Conservation (phyloP, 2,113 vertebrate genomes). For the Grantiella picta region DNA sequence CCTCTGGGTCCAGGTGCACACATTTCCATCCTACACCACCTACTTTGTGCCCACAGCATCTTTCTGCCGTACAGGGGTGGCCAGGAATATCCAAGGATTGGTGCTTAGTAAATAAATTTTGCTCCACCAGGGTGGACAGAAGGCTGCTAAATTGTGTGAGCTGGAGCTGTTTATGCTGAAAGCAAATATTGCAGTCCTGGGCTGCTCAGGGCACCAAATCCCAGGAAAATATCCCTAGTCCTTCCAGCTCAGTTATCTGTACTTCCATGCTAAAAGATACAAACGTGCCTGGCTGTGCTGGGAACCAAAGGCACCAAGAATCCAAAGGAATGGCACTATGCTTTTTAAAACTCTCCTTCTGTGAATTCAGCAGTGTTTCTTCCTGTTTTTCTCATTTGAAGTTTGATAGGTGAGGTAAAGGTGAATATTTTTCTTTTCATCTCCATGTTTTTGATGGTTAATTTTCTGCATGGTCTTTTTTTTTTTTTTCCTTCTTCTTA, state of each 20-base stretch:
- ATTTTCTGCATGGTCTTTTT: neutral
- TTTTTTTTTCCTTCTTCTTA: neutral
- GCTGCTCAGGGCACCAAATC: neutral
- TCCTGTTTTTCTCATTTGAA: neutral
- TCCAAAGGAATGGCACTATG: rapidly evolving
- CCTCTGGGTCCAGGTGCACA: rapidly evolving
- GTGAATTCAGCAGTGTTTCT: neutral
- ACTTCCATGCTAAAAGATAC: neutral
- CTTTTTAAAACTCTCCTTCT: neutral
- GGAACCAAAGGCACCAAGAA: neutral
- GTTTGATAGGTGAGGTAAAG: neutral
- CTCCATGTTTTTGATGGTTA: neutral
- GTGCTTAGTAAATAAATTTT: neutral
- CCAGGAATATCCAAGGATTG: neutral
- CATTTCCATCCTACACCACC: neutral
- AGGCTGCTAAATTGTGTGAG: neutral
- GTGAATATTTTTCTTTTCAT: neutral
- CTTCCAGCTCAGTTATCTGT: too few relatives aligned
- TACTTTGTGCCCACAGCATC: neutral
- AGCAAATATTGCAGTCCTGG: neutral
- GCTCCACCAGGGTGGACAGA: neutral
- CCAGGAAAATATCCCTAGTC: neutral
- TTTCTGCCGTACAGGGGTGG: neutral
- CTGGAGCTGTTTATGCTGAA: neutral
- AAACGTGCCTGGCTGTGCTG: neutral